Evolutionary conservation across 2,113 vertebrate genomes (phyloP), one percentile per base, ranked within the genome.

Genomic region (Agapornis roseicollis): DNA sequence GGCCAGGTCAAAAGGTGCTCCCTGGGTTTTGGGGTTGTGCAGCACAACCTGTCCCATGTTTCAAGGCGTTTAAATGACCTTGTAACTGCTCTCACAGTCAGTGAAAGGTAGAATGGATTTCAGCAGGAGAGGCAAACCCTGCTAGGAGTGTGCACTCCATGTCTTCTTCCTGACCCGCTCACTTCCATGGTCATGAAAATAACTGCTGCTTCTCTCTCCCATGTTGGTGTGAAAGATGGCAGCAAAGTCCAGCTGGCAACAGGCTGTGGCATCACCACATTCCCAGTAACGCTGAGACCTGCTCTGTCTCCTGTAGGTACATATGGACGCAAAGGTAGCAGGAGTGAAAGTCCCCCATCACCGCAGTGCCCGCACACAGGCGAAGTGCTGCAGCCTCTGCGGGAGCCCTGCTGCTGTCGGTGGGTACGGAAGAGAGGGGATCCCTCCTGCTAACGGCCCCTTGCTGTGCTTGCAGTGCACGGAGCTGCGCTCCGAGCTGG

Each of bases 401-500:
- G 6, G 84, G 65, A 37, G 27, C 58, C 41, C 61, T 1, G 35
- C 33, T 2, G 0, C 12, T 2, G 33, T 0, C 2, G 27, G 23
- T 8, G 61, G 0, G 29, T 2, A 0, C n/a, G 0, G 3, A 7
- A 5, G 20, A 1, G 4, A 11, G 53, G 85, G 85, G 22, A 28
- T 4, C 53, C n/a, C n/a, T 27, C 39, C 44, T 1, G 33, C 78
- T 44, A 13, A 83, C 8, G 3, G 33, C 28, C n/a, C 53, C 89
- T 49, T 2, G 28, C 90, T 95, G 79, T 95, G 85, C 92, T 37
- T 10, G 17, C 95, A 99, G 99, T 99, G 98, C 93, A 87, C 33
- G 84, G 98, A 98, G 91, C 97, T 99, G 94, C 98, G 98, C 89
- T 80, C 58, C 2, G 98, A 99, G 93, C 96, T 99, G 95, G 98